Percentiles rank a stretch among this genome's conserved stretches.
Conservation (phyloP, 1,140 invertebrate genomes). For the Mya arenaria region DNA sequence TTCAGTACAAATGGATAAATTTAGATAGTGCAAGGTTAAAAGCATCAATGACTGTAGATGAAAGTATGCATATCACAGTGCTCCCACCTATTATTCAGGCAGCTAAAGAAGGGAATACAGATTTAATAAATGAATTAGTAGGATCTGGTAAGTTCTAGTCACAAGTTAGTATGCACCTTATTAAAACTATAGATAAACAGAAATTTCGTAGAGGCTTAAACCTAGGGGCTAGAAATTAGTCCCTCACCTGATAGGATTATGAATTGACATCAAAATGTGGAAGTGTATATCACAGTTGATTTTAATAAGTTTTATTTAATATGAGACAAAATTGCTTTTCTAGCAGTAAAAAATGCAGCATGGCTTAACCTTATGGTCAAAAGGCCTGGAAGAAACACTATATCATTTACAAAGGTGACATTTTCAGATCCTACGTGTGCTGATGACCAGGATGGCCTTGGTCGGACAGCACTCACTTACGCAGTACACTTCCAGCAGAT, state of each 20-base stretch:
- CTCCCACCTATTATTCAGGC: slow-evolving; percentile 77
- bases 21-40: slow-evolving; percentile 74
- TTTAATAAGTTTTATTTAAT: no score
- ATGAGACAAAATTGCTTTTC: no score
- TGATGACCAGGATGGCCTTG: slow-evolving; percentile 77
- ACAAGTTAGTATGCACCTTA: neutral
- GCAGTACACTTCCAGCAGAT: slow-evolving; percentile 78
- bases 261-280: neutral
- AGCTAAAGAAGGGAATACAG: slow-evolving; percentile 74
- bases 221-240: no score
- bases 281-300: no score
- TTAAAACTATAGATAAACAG: no score
- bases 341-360: no score
- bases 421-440: slow-evolving; percentile 71
- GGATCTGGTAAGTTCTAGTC: slow-evolving; percentile 76
- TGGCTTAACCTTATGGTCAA: no score
- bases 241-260: no score
- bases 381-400: no score
- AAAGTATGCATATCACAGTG: slow-evolving; percentile 71
- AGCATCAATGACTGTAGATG: slow-evolving; percentile 69
- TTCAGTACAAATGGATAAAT: slow-evolving; percentile 80
- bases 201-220: no score
- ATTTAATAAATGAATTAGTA: slow-evolving; percentile 71
- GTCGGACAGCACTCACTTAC: slow-evolving; percentile 77
- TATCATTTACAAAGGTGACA: no score